Percentiles rank a stretch among this genome's conserved stretches.
These are phyloP conservation scores for Eulimnadia texana DNA, from an alignment of 1,140 invertebrate genomes.

Conservation along the genomic window DNA sequence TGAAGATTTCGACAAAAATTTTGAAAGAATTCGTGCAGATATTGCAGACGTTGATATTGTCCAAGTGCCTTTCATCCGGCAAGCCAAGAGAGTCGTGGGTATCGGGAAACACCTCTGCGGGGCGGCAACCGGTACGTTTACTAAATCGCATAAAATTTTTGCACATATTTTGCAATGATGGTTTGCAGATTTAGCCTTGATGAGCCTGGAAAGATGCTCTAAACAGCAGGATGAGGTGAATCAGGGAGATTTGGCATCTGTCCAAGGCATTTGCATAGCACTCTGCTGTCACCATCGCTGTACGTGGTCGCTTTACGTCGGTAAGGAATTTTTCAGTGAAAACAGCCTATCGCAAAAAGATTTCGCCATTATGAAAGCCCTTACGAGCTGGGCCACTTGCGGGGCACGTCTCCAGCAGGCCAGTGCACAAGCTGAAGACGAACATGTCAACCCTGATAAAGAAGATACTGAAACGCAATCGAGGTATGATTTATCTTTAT, in stretches of 20 bases:
- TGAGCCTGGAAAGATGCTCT: constrained; percentile 40
- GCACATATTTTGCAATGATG: neutral
- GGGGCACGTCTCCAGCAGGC: constrained; percentile 37
- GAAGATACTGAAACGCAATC: constrained; percentile 17
- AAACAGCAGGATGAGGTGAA: constrained; percentile 19
- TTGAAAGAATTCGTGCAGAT: constrained; percentile 50
- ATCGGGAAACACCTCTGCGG: constrained; percentile 78
- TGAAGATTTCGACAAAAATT: constrained; percentile 32
- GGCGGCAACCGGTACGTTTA: constrained; percentile 49
- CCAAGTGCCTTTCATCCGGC: constrained; percentile 36
- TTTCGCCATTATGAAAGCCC: constrained; percentile 56
- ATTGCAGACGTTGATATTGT: constrained; percentile 52
- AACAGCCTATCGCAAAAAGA: constrained; percentile 41
- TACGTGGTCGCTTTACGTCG: constrained; percentile 50
- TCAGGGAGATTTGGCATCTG: constrained; percentile 23
- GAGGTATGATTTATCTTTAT: neutral
- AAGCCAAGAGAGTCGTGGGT: constrained; percentile 41
- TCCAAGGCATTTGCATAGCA: constrained; percentile 52
- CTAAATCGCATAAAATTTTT: constrained; percentile 13
- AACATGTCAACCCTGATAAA: constrained; percentile 16
- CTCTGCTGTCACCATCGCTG: constrained; percentile 80
- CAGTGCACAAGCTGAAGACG: constrained; percentile 19
- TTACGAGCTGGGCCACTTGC: constrained; percentile 74
- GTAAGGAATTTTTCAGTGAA: constrained; percentile 42
- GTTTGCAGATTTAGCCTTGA: constrained; percentile 37